These are phyloP conservation scores for Drosophila rufa DNA, from an alignment of 1,140 invertebrate species.

Conservation along the genomic window DNA sequence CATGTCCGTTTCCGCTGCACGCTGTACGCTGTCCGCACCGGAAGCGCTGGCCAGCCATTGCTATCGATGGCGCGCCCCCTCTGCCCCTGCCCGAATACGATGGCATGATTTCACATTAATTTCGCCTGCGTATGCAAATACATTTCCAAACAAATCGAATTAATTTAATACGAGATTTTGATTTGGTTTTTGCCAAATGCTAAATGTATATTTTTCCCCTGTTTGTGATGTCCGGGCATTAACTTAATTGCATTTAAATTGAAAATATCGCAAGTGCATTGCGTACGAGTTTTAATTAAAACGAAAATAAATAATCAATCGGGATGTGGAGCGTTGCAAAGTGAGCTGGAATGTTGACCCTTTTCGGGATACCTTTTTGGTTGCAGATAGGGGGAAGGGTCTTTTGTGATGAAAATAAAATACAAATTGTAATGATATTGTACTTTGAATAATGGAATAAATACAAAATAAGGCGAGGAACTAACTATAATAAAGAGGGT, in stretches of 20 bases:
- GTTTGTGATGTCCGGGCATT: slow-evolving; percentile 50
- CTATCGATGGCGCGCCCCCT: slow-evolving; percentile 9
- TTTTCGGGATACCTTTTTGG: slow-evolving; percentile 2
- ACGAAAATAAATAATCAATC: slow-evolving; percentile 44
- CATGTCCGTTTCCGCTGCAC: slow-evolving; percentile 59
- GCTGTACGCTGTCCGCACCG: slow-evolving; percentile 37
- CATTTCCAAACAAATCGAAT: slow-evolving; percentile 80
- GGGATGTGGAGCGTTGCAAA: not conserved
- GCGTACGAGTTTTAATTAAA: slow-evolving; percentile 66
- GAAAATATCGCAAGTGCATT: slow-evolving; percentile 59
- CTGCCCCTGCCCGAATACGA: too few relatives aligned
- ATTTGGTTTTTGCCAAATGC: slow-evolving; percentile 70
- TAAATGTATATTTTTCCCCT: slow-evolving; percentile 53
- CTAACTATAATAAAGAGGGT: not conserved
- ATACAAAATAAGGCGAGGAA: not conserved
- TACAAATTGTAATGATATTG: not conserved
- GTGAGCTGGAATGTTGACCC: not conserved
- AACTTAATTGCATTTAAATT: slow-evolving; percentile 81
- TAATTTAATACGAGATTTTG: slow-evolving; percentile 74
- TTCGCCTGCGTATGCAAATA: slow-evolving; percentile 81
- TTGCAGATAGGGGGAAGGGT: not conserved
- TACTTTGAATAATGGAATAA: not conserved
- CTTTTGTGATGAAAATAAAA: not conserved
- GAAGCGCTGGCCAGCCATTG: slow-evolving; percentile 50
- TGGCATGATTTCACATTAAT: slow-evolving; percentile 66